phyloP scores from a whole-genome alignment of 2,888 invertebrate genomes.

The Scaptomyza cyrtandrae region DNA sequence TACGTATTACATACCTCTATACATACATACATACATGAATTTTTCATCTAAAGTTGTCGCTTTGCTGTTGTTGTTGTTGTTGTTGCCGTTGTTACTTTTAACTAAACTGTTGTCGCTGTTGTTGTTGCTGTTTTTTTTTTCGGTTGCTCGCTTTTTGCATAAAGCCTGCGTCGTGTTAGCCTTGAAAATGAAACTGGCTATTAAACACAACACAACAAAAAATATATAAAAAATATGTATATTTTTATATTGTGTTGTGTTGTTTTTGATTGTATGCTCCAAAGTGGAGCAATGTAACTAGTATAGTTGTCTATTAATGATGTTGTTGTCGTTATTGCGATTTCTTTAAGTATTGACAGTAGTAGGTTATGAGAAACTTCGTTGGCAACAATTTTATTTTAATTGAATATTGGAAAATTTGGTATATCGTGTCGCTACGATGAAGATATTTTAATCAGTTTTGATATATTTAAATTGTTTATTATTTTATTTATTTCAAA shows the following conservation, averaged over 20 bases:
- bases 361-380: constrained; percentile 5
- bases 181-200: constrained; percentile 43
- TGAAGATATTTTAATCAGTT: no score
- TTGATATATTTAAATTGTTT: no score
- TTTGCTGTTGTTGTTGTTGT: constrained; percentile 7
- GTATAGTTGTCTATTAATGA: not conserved
- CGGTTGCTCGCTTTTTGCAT: constrained; percentile 26
- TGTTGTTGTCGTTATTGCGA: not conserved
- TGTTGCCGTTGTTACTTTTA: constrained; percentile 6
- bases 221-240: not conserved
- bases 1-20: constrained; percentile 5
- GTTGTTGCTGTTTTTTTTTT: not conserved
- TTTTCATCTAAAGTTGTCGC: constrained; percentile 35
- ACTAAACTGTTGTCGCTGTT: constrained; percentile 3
- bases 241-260: constrained; percentile 1
- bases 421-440: not conserved
- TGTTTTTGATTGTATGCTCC: constrained; percentile 1
- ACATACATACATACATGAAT: constrained; percentile 1
- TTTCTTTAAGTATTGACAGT: constrained; percentile 2
- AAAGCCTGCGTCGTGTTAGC: constrained; percentile 22
- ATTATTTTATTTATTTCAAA: no score
- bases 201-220: not conserved
- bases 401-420: not conserved
- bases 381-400: not conserved
- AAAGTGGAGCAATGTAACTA: constrained; percentile 9